Evolutionary conservation across 2,113 vertebrate genomes (phyloP).

Genomic region (Spea bombifrons): DNA sequence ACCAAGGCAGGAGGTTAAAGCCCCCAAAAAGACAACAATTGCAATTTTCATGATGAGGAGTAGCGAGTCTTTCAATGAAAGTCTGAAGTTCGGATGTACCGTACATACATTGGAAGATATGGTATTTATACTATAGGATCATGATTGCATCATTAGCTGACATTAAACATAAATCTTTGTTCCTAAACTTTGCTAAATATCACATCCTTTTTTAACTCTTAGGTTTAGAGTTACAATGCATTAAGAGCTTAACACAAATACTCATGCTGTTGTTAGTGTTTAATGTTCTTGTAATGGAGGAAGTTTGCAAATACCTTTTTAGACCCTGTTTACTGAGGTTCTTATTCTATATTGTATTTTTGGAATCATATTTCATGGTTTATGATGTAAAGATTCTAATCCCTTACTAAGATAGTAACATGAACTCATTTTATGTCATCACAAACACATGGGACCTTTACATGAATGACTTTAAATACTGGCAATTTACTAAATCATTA

Average conservation of each 20-base stretch:
- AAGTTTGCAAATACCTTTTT: background rate
- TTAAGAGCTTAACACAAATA: no score
- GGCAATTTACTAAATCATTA: no score
- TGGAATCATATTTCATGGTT: no score
- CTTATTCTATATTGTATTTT: background rate
- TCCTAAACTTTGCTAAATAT: background rate
- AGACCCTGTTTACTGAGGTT: background rate
- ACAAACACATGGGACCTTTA: no score
- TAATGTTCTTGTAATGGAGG: no score
- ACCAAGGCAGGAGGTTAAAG: slow-evolving; percentile 10
- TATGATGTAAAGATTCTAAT: no score
- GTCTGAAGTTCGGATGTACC: background rate
- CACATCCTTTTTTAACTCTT: background rate
- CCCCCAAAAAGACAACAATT: background rate
- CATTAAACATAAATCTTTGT: slow-evolving; percentile 12
- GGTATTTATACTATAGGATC: slow-evolving; percentile 12
- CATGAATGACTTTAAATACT: no score
- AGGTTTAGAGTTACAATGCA: background rate
- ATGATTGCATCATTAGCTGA: background rate
- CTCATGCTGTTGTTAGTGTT: background rate
- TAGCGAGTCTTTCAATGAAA: background rate
- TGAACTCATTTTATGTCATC: no score
- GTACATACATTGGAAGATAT: background rate
- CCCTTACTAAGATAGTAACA: no score
- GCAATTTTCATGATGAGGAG: slow-evolving; percentile 8